These are phyloP conservation scores for Mythimna lalbum DNA, from an alignment of 2,888 invertebrate species.

Conservation along the genomic window DNA sequence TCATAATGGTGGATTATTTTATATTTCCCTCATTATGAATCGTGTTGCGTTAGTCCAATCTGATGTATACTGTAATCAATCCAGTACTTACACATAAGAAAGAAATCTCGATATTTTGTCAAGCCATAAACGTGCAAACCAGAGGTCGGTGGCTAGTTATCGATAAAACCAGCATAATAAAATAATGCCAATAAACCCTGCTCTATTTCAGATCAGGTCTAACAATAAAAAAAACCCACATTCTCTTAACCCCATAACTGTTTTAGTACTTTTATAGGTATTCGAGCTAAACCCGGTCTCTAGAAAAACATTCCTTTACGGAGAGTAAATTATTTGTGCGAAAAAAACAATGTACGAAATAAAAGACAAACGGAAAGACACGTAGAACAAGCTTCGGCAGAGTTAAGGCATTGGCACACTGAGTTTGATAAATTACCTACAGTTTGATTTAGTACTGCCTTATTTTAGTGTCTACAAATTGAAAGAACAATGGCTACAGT, in stretches of 20 bases:
- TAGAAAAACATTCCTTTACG: constrained; percentile 50
- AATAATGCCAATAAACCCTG: constrained; percentile 9
- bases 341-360: constrained; percentile 46
- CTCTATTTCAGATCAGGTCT: constrained; percentile 4
- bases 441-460: constrained; percentile 2
- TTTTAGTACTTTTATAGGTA: constrained; percentile 41
- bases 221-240: constrained; percentile 19
- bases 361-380: constrained; percentile 52
- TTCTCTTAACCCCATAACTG: constrained; percentile 27
- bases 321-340: constrained; percentile 58
- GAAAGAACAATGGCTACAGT: not conserved
- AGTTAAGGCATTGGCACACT: constrained; percentile 33
- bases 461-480: not conserved
- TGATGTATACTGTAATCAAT: no score
- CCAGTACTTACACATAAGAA: no score
- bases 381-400: constrained; percentile 20
- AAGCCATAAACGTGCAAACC: not conserved
- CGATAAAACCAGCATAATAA: constrained; percentile 16
- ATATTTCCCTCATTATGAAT: no score
- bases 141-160: not conserved
- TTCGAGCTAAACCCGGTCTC: constrained; percentile 31
- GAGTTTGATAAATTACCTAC: not conserved
- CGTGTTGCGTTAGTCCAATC: no score
- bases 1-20: no score
- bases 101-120: not conserved